A percentile compares a stretch with the other conserved stretches of the same genome.
phyloP scores from a whole-genome alignment of 92 coral and sea anemone genomes.

The Chrysogorgia sp. region DNA sequence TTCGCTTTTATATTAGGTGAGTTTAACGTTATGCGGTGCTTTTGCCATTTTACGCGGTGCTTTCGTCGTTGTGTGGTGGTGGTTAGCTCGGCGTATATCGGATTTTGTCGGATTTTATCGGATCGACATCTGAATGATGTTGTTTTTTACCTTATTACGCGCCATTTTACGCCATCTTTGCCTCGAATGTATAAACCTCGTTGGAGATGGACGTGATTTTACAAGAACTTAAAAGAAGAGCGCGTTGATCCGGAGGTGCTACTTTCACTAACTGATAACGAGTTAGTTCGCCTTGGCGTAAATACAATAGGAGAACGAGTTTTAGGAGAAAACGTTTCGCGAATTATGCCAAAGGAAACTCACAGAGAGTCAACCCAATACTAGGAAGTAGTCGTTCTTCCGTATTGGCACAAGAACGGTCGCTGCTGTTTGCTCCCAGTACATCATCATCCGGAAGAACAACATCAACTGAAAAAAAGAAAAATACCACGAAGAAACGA shows the following conservation, averaged over 20 bases:
- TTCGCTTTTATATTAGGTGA: too few relatives aligned
- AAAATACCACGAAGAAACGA: slow-evolving; percentile 18
- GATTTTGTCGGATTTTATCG: too few relatives aligned
- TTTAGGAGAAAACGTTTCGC: neutral
- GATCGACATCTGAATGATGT: too few relatives aligned
- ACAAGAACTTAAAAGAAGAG: slow-evolving; percentile 9
- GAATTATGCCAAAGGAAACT: slow-evolving; percentile 13
- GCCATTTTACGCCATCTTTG: too few relatives aligned
- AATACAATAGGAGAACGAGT: slow-evolving; percentile 18
- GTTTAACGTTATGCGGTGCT: too few relatives aligned
- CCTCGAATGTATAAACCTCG: too few relatives aligned
- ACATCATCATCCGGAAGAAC: slow-evolving; percentile 19
- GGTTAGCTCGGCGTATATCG: too few relatives aligned
- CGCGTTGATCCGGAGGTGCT: neutral
- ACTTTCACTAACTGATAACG: slow-evolving; percentile 11
- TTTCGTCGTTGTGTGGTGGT: too few relatives aligned
- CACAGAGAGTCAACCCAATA: neutral
- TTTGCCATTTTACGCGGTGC: too few relatives aligned
- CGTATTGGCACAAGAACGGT: slow-evolving; percentile 8
- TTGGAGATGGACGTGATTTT: slow-evolving; percentile 7
- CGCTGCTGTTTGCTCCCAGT: slow-evolving; percentile 10
- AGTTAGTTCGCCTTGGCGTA: slow-evolving; percentile 6
- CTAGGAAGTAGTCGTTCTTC: slow-evolving; percentile 7
- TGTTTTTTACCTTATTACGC: too few relatives aligned
- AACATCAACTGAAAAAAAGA: slow-evolving; percentile 1